phyloP scores from a whole-genome alignment of 1,140 invertebrate species.

The Hycleus cichorii region DNA sequence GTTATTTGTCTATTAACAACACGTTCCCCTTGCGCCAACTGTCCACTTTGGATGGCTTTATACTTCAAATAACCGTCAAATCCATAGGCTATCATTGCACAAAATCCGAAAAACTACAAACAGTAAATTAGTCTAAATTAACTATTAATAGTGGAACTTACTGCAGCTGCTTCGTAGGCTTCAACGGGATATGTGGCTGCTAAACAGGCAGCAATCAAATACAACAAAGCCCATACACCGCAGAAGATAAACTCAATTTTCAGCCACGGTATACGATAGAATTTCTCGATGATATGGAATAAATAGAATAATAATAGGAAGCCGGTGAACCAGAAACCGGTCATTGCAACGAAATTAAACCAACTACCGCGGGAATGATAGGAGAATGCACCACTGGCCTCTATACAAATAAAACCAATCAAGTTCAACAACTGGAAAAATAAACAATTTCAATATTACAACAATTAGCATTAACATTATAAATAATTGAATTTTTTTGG shows the following conservation, averaged over 20 bases:
- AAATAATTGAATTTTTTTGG: not conserved
- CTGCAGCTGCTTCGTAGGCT: slow-evolving; percentile 56
- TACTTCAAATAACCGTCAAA: slow-evolving; percentile 72
- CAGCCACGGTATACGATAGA: slow-evolving; percentile 79
- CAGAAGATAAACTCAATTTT: slow-evolving; percentile 76
- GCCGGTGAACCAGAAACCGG: slow-evolving; percentile 77
- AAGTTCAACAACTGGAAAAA: slow-evolving; percentile 62
- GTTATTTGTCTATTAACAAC: slow-evolving; percentile 57
- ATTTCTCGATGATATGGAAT: slow-evolving; percentile 79
- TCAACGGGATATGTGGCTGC: slow-evolving; percentile 50
- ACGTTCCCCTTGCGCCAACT: slow-evolving; percentile 65
- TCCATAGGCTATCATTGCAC: slow-evolving; percentile 66
- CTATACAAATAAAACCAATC: slow-evolving; percentile 76
- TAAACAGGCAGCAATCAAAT: slow-evolving; percentile 60
- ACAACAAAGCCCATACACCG: slow-evolving; percentile 61
- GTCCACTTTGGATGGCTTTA: slow-evolving; percentile 52
- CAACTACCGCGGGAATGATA: slow-evolving; percentile 49
- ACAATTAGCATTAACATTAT: not conserved
- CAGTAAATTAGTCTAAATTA: not conserved
- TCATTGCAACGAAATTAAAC: slow-evolving; percentile 78
- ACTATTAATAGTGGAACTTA: slow-evolving; percentile 44
- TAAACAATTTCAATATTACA: not conserved
- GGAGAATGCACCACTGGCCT: slow-evolving; percentile 47
- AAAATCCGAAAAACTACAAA: slow-evolving; percentile 71
- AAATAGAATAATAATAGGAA: slow-evolving; percentile 74